A percentile compares a stretch with the other conserved stretches of the same genome.
These are phyloP conservation scores for Dorcus hopei DNA, from an alignment of 2,888 invertebrate genomes.

Conservation along the genomic window DNA sequence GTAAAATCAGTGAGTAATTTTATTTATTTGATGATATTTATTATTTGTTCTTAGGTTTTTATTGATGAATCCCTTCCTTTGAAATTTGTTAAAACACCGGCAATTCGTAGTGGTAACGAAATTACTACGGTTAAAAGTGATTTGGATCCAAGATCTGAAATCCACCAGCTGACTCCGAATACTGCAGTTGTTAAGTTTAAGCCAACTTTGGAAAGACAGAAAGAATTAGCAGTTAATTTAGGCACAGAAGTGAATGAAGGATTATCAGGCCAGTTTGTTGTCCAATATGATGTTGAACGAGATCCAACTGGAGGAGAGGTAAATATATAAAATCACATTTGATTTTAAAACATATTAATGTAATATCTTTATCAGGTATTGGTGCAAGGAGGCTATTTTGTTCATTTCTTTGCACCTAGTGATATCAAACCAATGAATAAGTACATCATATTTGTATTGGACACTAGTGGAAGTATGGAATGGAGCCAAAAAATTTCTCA, in stretches of 20 bases:
- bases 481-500: conserved; percentile 63
- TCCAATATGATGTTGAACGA: conserved; percentile 67
- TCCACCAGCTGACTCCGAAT: conserved; percentile 32
- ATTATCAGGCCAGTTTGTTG: conserved; percentile 62
- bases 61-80: conserved; percentile 59
- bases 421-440: conserved; percentile 60
- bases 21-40: too few species aligned
- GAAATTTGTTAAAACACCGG: conserved; percentile 59
- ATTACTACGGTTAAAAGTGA: conserved; percentile 55
- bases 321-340: neutral
- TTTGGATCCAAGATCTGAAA: conserved; percentile 42
- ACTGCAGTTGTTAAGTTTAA: conserved; percentile 52
- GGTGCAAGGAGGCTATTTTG: conserved; percentile 70
- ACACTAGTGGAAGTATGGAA: conserved; percentile 71
- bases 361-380: conserved; percentile 47
- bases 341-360: neutral
- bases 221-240: conserved; percentile 49
- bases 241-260: conserved; percentile 49
- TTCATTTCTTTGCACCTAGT: conserved; percentile 70
- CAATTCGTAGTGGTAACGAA: conserved; percentile 63
- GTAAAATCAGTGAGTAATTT: too few species aligned
- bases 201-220: conserved; percentile 59
- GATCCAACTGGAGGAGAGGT: conserved; percentile 59
- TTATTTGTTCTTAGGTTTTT: neutral
- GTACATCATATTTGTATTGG: conserved; percentile 71